Evolutionary conservation across 2,888 invertebrate genomes (phyloP), one percentile per base, ranked within the genome.

Genomic region (Thalpophila matura): DNA sequence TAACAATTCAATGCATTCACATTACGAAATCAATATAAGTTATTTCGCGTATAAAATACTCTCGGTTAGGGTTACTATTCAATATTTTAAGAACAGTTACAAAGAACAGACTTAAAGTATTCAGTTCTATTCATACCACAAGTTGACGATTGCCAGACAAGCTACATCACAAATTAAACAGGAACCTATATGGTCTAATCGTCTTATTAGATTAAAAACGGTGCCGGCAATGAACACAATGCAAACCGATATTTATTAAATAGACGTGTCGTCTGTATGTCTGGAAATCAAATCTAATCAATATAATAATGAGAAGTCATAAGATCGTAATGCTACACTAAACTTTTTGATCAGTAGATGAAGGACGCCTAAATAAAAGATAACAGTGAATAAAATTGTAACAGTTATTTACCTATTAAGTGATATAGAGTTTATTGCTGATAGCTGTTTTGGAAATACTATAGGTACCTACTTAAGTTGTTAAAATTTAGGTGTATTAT

Each of bases 181-280:
- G 45, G 50, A 59, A 38, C 37, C 35, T 61, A 38, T 60, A 12
- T 59, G 22, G 40, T 70, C 53, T 60, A 67, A 70, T 54, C 38
- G 46, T 46, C 47, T 61, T 62, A 62, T 50, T 43, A 69, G 53
- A 75, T 75, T 70, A 69, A 63, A 70, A 70, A 54, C 37, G 59
- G 69, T 70, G 50, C 26, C 54, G 54, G 61, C 42, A 70, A 60
- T 47, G 74, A 70, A 70, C 74, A 70, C 70, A 70, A 70, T 70
- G 37, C 50, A 38, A 66, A 74, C 38, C 47, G 47, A 60, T 65
- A 77, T 73, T 61, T 51, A 74, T 74, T 49, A 70, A 76, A 73
- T 64, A 60, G 69, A 68, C 70, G 70, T 70, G 61, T 70, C 70
- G 74, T 74, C 69, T 68, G 55, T 29, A 49, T 69, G 43, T 73